Evolutionary conservation across 2,113 vertebrate genomes (phyloP).

Genomic region (Psettodes erumei): DNA sequence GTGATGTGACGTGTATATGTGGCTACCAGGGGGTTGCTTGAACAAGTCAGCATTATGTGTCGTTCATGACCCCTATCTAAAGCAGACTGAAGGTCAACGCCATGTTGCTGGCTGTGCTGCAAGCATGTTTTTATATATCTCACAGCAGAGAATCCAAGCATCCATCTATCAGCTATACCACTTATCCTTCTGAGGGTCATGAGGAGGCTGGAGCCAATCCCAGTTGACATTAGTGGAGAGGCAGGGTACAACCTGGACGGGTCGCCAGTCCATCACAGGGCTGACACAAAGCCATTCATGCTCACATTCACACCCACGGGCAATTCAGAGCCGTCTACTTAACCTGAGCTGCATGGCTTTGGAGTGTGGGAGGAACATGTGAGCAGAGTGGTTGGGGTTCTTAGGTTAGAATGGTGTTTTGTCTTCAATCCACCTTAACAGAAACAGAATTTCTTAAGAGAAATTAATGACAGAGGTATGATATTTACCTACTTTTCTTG

Average conservation of each 20-base stretch:
- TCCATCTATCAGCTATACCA: not conserved
- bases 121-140: constrained; percentile 4
- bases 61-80: constrained; percentile 64
- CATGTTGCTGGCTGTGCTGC: constrained; percentile 22
- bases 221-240: not conserved
- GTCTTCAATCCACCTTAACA: not conserved
- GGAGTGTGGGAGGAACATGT: too few relatives aligned
- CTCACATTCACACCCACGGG: too few relatives aligned
- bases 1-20: constrained; percentile 28
- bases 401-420: not conserved
- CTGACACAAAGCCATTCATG: not conserved
- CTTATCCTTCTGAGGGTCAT: too few relatives aligned
- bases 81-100: constrained; percentile 61
- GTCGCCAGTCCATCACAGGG: not conserved
- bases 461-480: not conserved
- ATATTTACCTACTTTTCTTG: not conserved
- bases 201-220: not conserved
- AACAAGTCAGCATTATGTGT: constrained; percentile 58
- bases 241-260: not conserved
- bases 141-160: constrained; percentile 15
- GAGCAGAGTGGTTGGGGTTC: too few relatives aligned
- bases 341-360: too few relatives aligned
- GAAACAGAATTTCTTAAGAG: too few relatives aligned
- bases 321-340: too few relatives aligned
- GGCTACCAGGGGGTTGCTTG: constrained; percentile 22